These are phyloP conservation scores for Illadopsis cleaveri DNA, from an alignment of 2,113 vertebrate genomes.

Conservation along the genomic window DNA sequence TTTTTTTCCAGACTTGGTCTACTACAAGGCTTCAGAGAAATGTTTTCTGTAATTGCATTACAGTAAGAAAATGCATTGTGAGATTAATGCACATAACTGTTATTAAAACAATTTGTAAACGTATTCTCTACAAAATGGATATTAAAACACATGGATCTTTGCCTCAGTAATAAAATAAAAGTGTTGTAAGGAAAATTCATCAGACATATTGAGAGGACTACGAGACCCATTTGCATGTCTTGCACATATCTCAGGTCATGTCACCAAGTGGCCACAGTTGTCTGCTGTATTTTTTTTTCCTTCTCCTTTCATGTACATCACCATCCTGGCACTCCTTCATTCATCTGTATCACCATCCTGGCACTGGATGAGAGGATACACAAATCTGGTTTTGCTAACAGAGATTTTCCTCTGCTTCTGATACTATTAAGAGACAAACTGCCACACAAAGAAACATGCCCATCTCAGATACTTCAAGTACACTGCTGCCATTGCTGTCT, in stretches of 20 bases:
- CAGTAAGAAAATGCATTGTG: neutral
- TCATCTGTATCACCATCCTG: neutral
- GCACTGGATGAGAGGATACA: neutral
- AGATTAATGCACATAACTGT: neutral
- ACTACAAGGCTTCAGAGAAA: neutral
- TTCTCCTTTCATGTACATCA: neutral
- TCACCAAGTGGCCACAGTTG: neutral
- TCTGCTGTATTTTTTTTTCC: neutral
- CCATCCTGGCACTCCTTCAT: neutral
- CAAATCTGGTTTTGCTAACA: neutral
- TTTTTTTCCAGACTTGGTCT: neutral
- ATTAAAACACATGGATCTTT: neutral
- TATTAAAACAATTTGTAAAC: conserved; percentile 19
- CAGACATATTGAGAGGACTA: neutral
- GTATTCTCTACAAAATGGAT: neutral
- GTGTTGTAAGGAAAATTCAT: neutral
- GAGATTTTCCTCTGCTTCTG: neutral
- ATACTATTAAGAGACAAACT: neutral
- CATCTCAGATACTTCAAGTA: neutral
- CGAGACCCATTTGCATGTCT: accelerated
- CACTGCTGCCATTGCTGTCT: neutral
- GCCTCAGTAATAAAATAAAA: neutral
- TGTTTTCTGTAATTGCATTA: neutral
- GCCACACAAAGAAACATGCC: neutral
- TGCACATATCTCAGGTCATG: neutral